Base-by-base conservation (phyloP, 2,888 invertebrate species). In the Pristionchus arcanus region DNA sequence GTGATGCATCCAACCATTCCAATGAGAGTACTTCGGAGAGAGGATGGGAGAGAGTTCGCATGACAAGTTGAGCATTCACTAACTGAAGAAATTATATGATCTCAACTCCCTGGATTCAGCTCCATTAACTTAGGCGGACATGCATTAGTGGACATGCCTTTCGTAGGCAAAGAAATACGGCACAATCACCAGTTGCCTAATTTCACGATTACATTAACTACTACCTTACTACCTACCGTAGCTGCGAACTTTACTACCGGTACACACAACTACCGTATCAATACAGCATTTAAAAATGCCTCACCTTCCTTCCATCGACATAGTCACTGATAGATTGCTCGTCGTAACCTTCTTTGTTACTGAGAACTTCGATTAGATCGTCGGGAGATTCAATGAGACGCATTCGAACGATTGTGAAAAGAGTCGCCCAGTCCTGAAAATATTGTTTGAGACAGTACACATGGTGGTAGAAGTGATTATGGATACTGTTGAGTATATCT, bases 371-470 rank as follows among this genome's bases (percentile, higher is more conserved):
- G 49, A 68, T 21, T 21, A 87, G 34, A n/a, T 87, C 87, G 28
- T 49, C 21, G 5, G 87, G 68, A 15, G 25, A 25, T 25, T 87
- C 87, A 28, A 34, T 37, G 13, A 87, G 68, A n/a, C 87, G 87
- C 66, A n/a, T 16, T 25, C 53, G 42, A 11, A 21, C 66, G n/a
- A 87, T 66, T 3, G 68, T 66, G 9, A 53, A n/a, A 15, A 87
- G 87, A 16, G 87, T 87, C 21, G 63, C 53, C 87, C 87, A 87
- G 28, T 87, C 87, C 87, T 87, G 42, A 55, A 55, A n/a, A n/a
- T n/a, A n/a, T n/a, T n/a, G n/a, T n/a, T n/a, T n/a, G n/a, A n/a
- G n/a, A n/a, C n/a, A n/a, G n/a, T n/a, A n/a, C 13, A 49, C 7
- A 49, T 49, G 0, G 42, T 49, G 42, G 9, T 49, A 49, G 11